phyloP scores from a whole-genome alignment of 1,140 invertebrate species.

The Atopsyche davidsoni region DNA sequence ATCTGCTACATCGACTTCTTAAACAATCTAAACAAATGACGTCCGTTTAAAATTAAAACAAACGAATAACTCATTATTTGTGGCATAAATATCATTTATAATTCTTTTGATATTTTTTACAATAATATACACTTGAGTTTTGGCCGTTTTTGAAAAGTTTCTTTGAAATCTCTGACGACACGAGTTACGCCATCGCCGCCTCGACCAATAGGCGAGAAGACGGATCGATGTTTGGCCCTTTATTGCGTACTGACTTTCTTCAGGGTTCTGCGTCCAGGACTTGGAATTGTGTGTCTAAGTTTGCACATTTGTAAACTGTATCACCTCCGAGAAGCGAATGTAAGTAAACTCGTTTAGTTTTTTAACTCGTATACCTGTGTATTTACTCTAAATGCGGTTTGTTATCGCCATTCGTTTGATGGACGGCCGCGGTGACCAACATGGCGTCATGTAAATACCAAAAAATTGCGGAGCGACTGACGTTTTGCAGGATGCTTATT shows the following conservation, averaged over 20 bases:
- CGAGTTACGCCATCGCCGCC: constrained; percentile 11
- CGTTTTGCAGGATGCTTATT: no score
- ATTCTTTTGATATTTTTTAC: no score
- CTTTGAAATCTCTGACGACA: no score
- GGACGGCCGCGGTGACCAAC: constrained; percentile 40
- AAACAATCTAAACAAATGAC: no score
- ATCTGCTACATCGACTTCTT: no score
- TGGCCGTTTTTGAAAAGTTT: no score
- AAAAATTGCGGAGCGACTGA: constrained; percentile 4
- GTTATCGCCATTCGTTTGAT: constrained; percentile 12
- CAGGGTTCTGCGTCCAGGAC: constrained; percentile 55
- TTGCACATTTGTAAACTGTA: constrained; percentile 52
- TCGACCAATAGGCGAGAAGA: constrained; percentile 34
- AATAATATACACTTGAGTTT: no score
- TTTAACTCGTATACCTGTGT: constrained; percentile 2
- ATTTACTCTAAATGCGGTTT: constrained; percentile 4
- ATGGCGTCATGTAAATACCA: constrained; percentile 40
- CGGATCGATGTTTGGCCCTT: constrained; percentile 58
- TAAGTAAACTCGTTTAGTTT: constrained; percentile 41
- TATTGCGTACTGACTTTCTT: constrained; percentile 52
- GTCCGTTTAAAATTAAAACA: no score
- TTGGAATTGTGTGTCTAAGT: constrained; percentile 54
- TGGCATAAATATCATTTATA: no score
- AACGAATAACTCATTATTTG: no score
- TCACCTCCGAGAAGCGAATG: constrained; percentile 47